Evolutionary conservation across 2,113 vertebrate species (phyloP), one percentile per base, ranked within the genome.

Genomic region (Semnornis frantzii): DNA sequence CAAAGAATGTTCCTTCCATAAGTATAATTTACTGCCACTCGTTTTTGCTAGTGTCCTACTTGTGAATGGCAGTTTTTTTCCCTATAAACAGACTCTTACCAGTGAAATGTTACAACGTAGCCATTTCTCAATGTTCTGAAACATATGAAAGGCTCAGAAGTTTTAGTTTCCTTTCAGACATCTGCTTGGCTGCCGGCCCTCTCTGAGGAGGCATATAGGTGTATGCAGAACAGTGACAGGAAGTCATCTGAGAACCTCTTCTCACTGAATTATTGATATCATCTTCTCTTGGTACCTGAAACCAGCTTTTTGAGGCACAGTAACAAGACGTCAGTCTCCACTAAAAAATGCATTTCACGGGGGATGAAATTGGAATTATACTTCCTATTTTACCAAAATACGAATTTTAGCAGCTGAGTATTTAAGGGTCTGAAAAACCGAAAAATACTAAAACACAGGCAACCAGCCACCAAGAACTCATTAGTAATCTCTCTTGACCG

Each of bases 31-130:
- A 27, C 64, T 19, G 1, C 50, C 8, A 3, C 5, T 31, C 50
- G 17, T 71, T 82, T 80, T 30, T 12, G 42, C 21, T 44, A 15
- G 28, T 1, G 3, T 11, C 19, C 52, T 65, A 14, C 70, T 12
- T 0, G 0, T 1, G 9, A 60, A 24, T 0, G 8, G 33, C 25
- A 57, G 5, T 12, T 57, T 68, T 13, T 27, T 4, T 33, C 19
- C 13, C 59, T 31, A 1, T 6, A 54, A 20, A n/a, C 12, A 33
- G 31, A 83, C 68, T 3, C 4, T 0, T 8, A 57, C 68, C 11
- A 17, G 5, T 14, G 42, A 46, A 33, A 25, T 1, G 12, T 23
- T 86, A 52, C 62, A 42, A 9, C 4, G 37, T 12, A 12, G 9
- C 25, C 0, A 1, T 33, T 48, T 71, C 69, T 82, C 48, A 8